These are phyloP conservation scores for Spea hammondii DNA, from an alignment of 2,797 vertebrate genomes.

Conservation along the genomic window DNA sequence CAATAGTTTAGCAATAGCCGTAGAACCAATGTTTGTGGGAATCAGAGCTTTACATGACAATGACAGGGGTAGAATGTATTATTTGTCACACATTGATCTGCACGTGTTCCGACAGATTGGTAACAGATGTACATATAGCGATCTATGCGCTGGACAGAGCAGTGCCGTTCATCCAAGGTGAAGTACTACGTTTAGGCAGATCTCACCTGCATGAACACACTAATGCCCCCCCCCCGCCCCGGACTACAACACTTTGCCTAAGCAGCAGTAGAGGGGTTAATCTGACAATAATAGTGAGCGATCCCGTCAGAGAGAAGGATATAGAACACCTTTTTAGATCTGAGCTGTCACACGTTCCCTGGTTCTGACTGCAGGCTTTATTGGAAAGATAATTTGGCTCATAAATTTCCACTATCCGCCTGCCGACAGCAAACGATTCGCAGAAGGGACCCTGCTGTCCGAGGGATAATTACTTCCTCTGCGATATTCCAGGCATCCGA, in stretches of 20 bases:
- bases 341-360: conserved; percentile 36
- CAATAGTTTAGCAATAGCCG: too few relatives aligned
- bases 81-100: too few relatives aligned
- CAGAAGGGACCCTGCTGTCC: conserved; percentile 46
- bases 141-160: too few relatives aligned
- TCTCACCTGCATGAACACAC: too few relatives aligned
- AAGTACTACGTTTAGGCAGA: too few relatives aligned
- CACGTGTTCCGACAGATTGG: too few relatives aligned
- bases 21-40: too few relatives aligned
- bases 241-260: background rate
- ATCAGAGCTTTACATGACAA: too few relatives aligned
- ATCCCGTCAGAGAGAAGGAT: background rate
- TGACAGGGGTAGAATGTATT: too few relatives aligned
- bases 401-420: conserved; percentile 45
- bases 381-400: conserved; percentile 51
- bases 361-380: conserved; percentile 46
- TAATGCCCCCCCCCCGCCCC: background rate
- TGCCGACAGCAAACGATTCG: conserved; percentile 39
- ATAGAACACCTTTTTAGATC: conserved; percentile 39
- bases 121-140: too few relatives aligned
- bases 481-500: conserved; percentile 27
- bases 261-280: background rate
- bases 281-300: conserved; percentile 6
- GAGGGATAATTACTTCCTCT: conserved; percentile 47
- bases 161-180: too few relatives aligned